phyloP scores from a whole-genome alignment of 2,888 invertebrate species.

The Drosophila meridiana region DNA sequence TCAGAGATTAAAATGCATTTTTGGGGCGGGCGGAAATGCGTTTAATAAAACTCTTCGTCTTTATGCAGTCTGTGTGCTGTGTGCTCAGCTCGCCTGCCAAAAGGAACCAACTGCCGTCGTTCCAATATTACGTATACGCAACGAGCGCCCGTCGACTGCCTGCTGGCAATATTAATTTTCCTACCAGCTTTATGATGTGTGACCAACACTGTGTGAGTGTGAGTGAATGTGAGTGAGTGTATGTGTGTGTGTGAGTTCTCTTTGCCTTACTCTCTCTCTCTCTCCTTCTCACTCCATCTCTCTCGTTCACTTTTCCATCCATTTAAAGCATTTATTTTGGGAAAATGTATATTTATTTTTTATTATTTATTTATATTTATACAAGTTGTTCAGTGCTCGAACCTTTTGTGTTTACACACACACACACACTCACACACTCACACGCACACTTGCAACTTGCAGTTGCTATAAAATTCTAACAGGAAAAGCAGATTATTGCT shows the following conservation, averaged over 20 bases:
- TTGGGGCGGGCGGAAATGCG: slow-evolving; percentile 25
- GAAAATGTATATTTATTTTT: slow-evolving; percentile 35
- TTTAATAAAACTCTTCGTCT: slow-evolving; percentile 52
- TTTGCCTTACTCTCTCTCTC: background rate
- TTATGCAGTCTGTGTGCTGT: slow-evolving; percentile 7
- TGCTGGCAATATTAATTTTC: slow-evolving; percentile 69
- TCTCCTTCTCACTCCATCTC: slow-evolving; percentile 26
- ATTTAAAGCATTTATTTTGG: slow-evolving; percentile 55
- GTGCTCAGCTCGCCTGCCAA: slow-evolving; percentile 24
- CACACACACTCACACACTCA: background rate
- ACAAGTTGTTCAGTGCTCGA: slow-evolving; percentile 27
- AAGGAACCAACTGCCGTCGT: slow-evolving; percentile 41
- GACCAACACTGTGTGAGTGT: slow-evolving; percentile 27
- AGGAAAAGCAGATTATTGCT: slow-evolving; percentile 72
- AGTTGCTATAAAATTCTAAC: slow-evolving; percentile 50
- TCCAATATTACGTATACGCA: slow-evolving; percentile 68
- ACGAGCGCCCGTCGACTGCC: slow-evolving; percentile 49
- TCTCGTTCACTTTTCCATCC: slow-evolving; percentile 11
- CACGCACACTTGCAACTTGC: slow-evolving; percentile 17
- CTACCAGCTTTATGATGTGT: slow-evolving; percentile 69
- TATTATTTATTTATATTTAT: slow-evolving; percentile 44
- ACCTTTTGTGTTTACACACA: slow-evolving; percentile 36
- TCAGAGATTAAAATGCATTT: slow-evolving; percentile 40
- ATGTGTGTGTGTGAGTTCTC: background rate
- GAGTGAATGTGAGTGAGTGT: background rate